Conservation (phyloP, 2,113 vertebrate genomes). For the Pholis gunnellus region DNA sequence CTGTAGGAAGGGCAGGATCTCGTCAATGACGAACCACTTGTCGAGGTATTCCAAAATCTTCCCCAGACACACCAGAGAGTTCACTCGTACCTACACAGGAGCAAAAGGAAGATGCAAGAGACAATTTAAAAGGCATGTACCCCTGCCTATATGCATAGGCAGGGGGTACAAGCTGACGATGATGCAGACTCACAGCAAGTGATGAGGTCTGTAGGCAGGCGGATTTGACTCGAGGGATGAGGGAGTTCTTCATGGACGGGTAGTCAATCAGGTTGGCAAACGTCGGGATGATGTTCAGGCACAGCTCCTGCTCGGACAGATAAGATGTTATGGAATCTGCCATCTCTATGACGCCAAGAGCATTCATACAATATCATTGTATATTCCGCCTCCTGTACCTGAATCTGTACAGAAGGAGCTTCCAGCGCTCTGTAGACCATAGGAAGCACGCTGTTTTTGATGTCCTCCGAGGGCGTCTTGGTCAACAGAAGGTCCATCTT, state of each 20-base stretch:
- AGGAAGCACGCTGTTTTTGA: slow-evolving; percentile 94
- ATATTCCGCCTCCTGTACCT: slow-evolving; percentile 83
- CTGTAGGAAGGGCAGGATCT: slow-evolving; percentile 97
- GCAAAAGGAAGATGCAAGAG: background rate
- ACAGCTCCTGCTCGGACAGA: slow-evolving; percentile 90
- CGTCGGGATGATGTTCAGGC: slow-evolving; percentile 97
- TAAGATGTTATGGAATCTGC: slow-evolving; percentile 10
- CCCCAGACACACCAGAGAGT: slow-evolving; percentile 97
- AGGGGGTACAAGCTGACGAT: background rate
- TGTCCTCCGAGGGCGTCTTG: slow-evolving; percentile 96
- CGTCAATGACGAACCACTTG: slow-evolving; percentile 99
- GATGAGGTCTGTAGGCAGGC: slow-evolving; percentile 98
- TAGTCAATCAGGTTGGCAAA: slow-evolving; percentile 99
- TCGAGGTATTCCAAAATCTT: slow-evolving; percentile 99
- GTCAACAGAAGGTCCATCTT: slow-evolving; percentile 99
- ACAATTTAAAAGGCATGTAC: background rate
- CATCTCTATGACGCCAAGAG: background rate
- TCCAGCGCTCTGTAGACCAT: slow-evolving; percentile 98
- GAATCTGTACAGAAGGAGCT: slow-evolving; percentile 97
- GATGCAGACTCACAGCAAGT: slow-evolving; percentile 90
- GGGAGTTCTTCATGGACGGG: slow-evolving; percentile 98
- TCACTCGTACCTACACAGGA: slow-evolving; percentile 91
- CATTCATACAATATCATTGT: background rate
- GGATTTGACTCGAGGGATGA: slow-evolving; percentile 97
- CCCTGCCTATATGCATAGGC: background rate